These are phyloP conservation scores for Mythimna lalbum DNA, from an alignment of 2,888 invertebrate species.

Conservation along the genomic window DNA sequence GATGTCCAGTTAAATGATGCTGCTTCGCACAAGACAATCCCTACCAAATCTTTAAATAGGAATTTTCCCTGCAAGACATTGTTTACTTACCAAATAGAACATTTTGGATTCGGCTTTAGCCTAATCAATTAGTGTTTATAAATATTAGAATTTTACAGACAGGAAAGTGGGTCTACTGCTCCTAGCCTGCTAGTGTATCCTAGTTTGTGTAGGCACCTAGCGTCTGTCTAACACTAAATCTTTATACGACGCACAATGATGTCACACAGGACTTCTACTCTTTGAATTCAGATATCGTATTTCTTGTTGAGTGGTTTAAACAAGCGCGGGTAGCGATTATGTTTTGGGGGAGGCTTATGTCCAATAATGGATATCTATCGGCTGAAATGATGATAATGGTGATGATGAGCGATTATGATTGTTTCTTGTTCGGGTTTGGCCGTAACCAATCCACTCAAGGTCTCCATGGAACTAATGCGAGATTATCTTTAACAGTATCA, in stretches of 20 bases:
- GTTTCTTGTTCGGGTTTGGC: background rate
- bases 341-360: too few species aligned
- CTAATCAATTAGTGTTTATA: background rate
- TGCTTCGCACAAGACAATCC: too few species aligned
- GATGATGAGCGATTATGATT: background rate
- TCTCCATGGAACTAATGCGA: background rate
- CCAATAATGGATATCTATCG: too few species aligned
- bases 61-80: too few species aligned
- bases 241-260: slow-evolving; percentile 76
- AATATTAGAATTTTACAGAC: background rate
- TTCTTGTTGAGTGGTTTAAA: slow-evolving; percentile 53
- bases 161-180: slow-evolving; percentile 40
- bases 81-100: too few species aligned
- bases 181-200: slow-evolving; percentile 23
- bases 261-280: slow-evolving; percentile 76
- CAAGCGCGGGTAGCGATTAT: slow-evolving; percentile 22
- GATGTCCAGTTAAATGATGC: too few species aligned
- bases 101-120: background rate
- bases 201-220: slow-evolving; percentile 62
- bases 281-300: slow-evolving; percentile 82
- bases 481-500: too few species aligned
- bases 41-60: too few species aligned
- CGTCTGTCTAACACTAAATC: slow-evolving; percentile 74
- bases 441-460: background rate
- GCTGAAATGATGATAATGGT: too few species aligned